Conservation (phyloP, 2,797 vertebrate species). For the Tympanoctomys barrerae region DNA sequence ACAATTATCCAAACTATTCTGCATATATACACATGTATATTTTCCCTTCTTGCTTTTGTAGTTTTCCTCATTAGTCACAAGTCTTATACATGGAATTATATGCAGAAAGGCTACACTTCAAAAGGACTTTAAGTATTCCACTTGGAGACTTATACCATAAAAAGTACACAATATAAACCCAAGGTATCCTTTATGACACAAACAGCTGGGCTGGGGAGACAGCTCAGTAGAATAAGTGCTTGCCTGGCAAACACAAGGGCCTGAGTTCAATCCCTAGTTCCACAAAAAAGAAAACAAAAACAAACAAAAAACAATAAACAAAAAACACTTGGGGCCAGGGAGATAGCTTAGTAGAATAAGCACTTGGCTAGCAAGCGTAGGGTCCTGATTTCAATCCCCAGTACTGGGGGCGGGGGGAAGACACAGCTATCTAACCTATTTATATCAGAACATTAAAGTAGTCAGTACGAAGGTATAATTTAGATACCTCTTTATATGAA, state of each 20-base stretch:
- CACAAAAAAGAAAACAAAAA: too few species aligned
- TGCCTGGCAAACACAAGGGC: too few species aligned
- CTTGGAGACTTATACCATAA: not conserved
- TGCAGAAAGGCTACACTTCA: not conserved
- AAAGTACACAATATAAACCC: not conserved
- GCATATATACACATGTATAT: too few species aligned
- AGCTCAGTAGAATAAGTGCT: too few species aligned
- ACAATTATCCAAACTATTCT: too few species aligned
- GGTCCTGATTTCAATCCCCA: too few species aligned
- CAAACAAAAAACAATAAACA: too few species aligned
- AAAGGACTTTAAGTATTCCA: not conserved
- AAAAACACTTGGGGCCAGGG: too few species aligned
- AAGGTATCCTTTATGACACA: not conserved
- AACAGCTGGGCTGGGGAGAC: not conserved
- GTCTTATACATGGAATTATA: not conserved
- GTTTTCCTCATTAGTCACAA: constrained; percentile 13
- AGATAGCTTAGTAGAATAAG: too few species aligned
- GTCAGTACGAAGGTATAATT: not conserved
- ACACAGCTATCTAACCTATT: not conserved
- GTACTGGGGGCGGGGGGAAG: not conserved
- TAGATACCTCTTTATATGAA: constrained; percentile 2
- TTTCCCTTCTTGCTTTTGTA: too few species aligned
- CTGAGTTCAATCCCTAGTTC: too few species aligned
- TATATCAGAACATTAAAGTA: not conserved
- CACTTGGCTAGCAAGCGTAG: too few species aligned